Conservation (phyloP, 2,113 vertebrate species). For the Danionella cerebrum region DNA sequence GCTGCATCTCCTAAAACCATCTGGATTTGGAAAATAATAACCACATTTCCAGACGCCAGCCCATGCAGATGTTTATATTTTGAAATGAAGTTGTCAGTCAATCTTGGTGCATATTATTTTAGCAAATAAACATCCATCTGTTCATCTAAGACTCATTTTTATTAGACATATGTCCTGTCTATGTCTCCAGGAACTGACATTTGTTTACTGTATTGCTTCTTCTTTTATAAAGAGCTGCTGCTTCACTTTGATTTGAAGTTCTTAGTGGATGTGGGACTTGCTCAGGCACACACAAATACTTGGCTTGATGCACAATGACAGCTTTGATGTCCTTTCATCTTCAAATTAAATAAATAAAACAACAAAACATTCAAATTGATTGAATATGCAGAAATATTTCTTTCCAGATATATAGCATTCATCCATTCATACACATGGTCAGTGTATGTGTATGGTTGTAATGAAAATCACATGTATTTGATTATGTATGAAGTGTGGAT, state of each 20-base stretch:
- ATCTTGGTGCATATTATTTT: conserved; percentile 27
- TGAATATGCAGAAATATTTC: too few relatives aligned
- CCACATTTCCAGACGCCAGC: conserved; percentile 32
- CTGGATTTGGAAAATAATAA: conserved; percentile 37
- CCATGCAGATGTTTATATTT: neutral
- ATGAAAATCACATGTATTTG: too few relatives aligned
- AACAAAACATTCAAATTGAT: too few relatives aligned
- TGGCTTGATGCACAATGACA: neutral
- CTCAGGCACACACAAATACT: neutral
- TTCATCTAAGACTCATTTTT: conserved; percentile 29
- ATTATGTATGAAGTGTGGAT: too few relatives aligned
- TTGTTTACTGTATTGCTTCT: conserved; percentile 32
- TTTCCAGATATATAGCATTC: too few relatives aligned
- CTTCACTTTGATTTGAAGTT: conserved; percentile 20
- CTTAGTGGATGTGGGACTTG: conserved; percentile 29
- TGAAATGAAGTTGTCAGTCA: conserved; percentile 22
- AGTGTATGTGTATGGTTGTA: too few relatives aligned
- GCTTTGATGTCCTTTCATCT: neutral
- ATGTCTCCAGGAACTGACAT: conserved; percentile 39
- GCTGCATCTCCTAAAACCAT: conserved; percentile 36
- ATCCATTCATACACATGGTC: too few relatives aligned
- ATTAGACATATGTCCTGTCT: conserved; percentile 30
- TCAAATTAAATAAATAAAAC: too few relatives aligned
- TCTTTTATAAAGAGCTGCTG: conserved; percentile 45
- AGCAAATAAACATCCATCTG: conserved; percentile 45